Evolutionary conservation across 2,113 vertebrate genomes (phyloP), one percentile per base, ranked within the genome.

Genomic region (Pterocles gutturalis): DNA sequence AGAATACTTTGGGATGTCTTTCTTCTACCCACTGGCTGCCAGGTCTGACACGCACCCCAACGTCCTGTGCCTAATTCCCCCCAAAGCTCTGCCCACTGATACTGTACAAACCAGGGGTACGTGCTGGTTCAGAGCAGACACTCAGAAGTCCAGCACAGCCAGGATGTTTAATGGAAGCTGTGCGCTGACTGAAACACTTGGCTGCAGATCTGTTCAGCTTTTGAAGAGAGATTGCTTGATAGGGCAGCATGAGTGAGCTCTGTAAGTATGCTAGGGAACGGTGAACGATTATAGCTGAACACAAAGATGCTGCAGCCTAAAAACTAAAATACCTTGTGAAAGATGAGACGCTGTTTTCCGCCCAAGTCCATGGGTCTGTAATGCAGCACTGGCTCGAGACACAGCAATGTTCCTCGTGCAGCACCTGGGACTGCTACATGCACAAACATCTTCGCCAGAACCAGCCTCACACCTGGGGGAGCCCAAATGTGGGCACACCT

Each of bases 261-360:
- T 87, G 17, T 5, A 38, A 54, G 28, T 26, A 9, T 17, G 8
- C 26, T 7, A 34, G 19, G 38, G 48, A 75, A 33, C 7, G 33
- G 43, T 26, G 58, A 26, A 57, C 0, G 0, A 16, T 14, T 26
- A n/a, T 4, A 71, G 36, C 19, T 0, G 0, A 81, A 21, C 19
- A 70, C 51, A 49, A 26, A 75, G 73, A 46, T 41, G n/a, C 69
- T 70, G 55, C 62, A 89, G 38, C 17, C 28, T 46, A 1, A 46
- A 78, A 62, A 9, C 22, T 51, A n/a, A 78, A 93, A 51, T 34
- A 29, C 33, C 3, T 20, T 10, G 7, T 41, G 61, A 73, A 65
- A 69, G 64, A 57, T 11, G 31, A 81, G 60, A 29, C 21, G 0
- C 49, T 64, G 22, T 34, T 60, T 75, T 20, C 73, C 79, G 45